Conservation (phyloP, 2,113 vertebrate genomes). For the Phylloscopus trochiloides region DNA sequence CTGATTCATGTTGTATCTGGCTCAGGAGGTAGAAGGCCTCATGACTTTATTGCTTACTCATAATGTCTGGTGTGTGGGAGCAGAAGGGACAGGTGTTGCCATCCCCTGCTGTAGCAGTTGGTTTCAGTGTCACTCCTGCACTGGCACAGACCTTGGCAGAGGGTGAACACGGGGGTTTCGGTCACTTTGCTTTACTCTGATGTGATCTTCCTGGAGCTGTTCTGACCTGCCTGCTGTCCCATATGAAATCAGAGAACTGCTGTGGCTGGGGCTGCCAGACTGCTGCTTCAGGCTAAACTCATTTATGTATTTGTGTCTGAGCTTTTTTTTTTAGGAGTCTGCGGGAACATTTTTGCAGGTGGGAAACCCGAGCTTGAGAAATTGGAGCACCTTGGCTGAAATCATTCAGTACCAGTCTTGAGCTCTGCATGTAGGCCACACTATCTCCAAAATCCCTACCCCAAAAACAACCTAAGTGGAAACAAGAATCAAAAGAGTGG, state of each 20-base stretch:
- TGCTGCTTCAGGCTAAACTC: neutral
- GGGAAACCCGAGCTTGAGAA: neutral
- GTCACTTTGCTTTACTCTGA: rapidly evolving
- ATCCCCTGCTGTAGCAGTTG: neutral
- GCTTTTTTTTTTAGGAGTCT: neutral
- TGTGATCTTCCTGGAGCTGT: neutral
- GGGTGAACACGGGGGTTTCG: rapidly evolving
- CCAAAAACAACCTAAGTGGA: neutral
- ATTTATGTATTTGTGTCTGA: neutral
- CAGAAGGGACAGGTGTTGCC: neutral
- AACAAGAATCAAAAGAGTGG: neutral
- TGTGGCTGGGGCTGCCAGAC: neutral
- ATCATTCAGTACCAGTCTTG: neutral
- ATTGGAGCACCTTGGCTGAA: neutral
- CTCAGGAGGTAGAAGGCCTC: neutral
- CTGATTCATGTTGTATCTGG: neutral
- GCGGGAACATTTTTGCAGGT: neutral
- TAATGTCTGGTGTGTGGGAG: neutral
- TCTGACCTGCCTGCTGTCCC: neutral
- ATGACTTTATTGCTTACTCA: neutral
- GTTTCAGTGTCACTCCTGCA: neutral
- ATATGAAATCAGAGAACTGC: neutral
- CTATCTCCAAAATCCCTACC: neutral
- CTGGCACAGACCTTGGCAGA: neutral
- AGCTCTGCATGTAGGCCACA: neutral